Evolutionary conservation across 2,888 invertebrate genomes (phyloP).

Genomic region (Priocnemis perturbator): DNA sequence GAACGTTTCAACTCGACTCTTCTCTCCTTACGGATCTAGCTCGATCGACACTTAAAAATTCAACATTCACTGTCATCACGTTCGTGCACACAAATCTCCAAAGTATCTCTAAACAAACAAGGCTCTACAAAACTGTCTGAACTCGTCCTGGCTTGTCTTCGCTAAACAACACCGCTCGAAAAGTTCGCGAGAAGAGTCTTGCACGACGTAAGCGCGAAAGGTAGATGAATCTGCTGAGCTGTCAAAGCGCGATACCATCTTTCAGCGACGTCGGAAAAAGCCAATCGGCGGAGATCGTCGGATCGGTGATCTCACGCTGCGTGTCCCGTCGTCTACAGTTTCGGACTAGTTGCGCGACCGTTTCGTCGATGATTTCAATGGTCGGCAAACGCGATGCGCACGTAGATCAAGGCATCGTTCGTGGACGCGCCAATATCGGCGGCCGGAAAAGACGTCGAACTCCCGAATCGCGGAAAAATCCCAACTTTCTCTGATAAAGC

Average conservation of each 20-base stretch:
- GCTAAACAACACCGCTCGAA: background rate
- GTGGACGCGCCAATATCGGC: too few species aligned
- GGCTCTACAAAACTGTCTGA: background rate
- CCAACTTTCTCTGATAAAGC: too few species aligned
- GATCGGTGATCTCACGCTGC: constrained; percentile 7
- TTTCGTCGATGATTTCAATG: too few species aligned
- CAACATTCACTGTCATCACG: background rate
- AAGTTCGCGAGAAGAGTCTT: background rate
- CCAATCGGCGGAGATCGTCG: constrained; percentile 1
- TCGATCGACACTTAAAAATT: background rate
- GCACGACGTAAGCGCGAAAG: background rate
- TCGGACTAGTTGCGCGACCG: too few species aligned
- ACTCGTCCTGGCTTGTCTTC: background rate
- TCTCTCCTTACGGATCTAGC: too few species aligned
- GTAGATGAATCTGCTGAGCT: constrained; percentile 19
- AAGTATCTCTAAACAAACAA: background rate
- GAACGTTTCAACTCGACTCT: too few species aligned
- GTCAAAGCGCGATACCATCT: constrained; percentile 19
- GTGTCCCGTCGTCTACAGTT: background rate
- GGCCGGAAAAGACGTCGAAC: too few species aligned
- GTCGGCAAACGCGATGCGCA: too few species aligned
- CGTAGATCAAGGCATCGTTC: too few species aligned
- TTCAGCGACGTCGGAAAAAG: constrained; percentile 11
- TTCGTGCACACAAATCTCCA: background rate
- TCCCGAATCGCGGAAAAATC: too few species aligned